Base-by-base conservation (phyloP, 2,888 invertebrate genomes). In the Odontocolon sp. region DNA sequence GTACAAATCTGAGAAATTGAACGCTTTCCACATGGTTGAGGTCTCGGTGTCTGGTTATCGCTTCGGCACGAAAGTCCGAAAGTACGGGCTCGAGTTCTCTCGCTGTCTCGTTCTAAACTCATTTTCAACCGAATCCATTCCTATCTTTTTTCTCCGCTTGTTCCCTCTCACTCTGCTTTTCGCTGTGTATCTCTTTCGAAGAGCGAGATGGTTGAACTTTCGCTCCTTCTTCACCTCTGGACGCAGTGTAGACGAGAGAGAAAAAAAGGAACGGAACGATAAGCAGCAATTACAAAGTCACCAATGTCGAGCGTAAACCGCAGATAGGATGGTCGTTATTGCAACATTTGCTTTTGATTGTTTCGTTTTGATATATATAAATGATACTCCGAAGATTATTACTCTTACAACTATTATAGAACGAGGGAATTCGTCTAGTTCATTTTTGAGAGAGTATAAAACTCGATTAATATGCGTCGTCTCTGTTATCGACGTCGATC, bases 401-500 rank as follows among this genome's bases (percentile, higher is more conserved):
- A 54, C 54, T 38, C 16, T 52, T 38, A 47, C 54, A 56, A 47
- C 50, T n/a, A n/a, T 57, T 11, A 23, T 21, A n/a, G 28, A 28
- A 6, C 26, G 11, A 18, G 50, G 3, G 14, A 50, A 23, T 5
- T n/a, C 26, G 2, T n/a, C n/a, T n/a, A n/a, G n/a, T n/a, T n/a
- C n/a, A n/a, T n/a, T n/a, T n/a, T n/a, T n/a, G n/a, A n/a, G n/a
- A n/a, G n/a, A 26, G 11, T n/a, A n/a, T 23, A 23, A 3, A 5
- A 4, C 14, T 1, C 6, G 3, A 16, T 6, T 31, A 52, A 8
- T 52, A n/a, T 16, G 2, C 14, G 14, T 14, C 2, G 47, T 26
- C 23, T 68, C 31, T 57, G 56, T 77, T 77, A 72, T 61, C 72
- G 72, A 64, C 45, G 72, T 28, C 77, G 77, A 77, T 77, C 77